phyloP scores from a whole-genome alignment of 2,888 invertebrate species.

The Caenorhabditis zanzibari region DNA sequence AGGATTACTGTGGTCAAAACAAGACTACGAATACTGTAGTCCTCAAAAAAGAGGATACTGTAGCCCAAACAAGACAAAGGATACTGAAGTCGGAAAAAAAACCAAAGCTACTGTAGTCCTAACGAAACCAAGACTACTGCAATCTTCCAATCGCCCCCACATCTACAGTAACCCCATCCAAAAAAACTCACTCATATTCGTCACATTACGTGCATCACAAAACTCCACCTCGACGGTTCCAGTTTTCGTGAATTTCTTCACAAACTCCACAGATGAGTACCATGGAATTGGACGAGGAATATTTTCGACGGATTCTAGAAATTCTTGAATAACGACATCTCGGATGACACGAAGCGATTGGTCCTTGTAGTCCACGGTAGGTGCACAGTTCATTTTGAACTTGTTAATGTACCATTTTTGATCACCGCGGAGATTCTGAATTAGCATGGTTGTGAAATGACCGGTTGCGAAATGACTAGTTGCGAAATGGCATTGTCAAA shows the following conservation, averaged over 20 bases:
- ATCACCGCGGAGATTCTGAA: slow-evolving; percentile 1
- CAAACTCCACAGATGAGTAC: slow-evolving; percentile 7
- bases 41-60: no score
- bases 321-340: background rate
- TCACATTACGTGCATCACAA: background rate
- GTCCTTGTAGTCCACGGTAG: background rate
- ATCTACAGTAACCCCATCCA: no score
- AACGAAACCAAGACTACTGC: no score
- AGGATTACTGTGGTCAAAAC: no score
- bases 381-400: background rate
- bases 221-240: background rate
- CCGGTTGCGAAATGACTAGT: no score
- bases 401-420: slow-evolving; percentile 9
- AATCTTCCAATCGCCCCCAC: no score
- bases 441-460: no score
- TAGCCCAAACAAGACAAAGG: no score
- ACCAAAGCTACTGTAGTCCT: no score
- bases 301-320: background rate
- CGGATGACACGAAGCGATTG: background rate
- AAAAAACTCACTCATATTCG: slow-evolving; percentile 3
- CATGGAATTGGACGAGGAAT: background rate
- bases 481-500: background rate
- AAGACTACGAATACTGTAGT: no score
- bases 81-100: no score
- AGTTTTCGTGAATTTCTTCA: background rate